Evolutionary conservation across 2,113 vertebrate species (phyloP), one percentile per base, ranked within the genome.

Genomic region (Kobus ellipsiprymnus): DNA sequence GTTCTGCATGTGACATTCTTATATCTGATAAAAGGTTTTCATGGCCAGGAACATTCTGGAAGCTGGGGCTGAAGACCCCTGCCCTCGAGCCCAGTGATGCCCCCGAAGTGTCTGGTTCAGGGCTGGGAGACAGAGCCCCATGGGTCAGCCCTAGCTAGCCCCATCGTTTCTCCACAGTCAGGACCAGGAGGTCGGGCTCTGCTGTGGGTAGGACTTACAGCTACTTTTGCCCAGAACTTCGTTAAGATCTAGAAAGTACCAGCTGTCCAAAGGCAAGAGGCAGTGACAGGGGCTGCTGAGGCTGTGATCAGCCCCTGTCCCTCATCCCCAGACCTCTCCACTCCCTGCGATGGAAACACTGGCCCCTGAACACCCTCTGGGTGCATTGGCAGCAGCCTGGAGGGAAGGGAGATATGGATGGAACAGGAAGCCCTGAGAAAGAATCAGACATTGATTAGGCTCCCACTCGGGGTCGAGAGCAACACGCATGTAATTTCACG

Each of bases 401-500:
- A 48, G 52, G 21, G 48, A 6, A 19, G n/a, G 1, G 11, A 62
- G 40, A 7, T 30, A 21, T 0, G 5, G 48, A 30, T 19, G 10
- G 46, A 46, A n/a, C 15, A n/a, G 80, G 44, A 44, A 55, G 27
- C 3, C 7, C 15, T 0, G 0, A 8, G 55, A 48, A 90, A 25
- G 9, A 64, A n/a, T 1, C 1, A 13, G 23, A 6, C 15, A 0
- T 2, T 2, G 4, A 3, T 13, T 10, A 29, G 64, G 40, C 27
- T 77, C n/a, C 54, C 0, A 0, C 23, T 3, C 0, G 2, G 44
- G 29, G 29, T 17, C 1, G 0, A 48, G 44, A 48, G 23, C 44
- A 0, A 0, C 3, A 12, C 0, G 0, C 1, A 0, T 12, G 8
- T 21, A 5, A 15, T 55, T 87, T 48, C 25, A 44, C 0, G 2